phyloP scores from a whole-genome alignment of 1,140 invertebrate species.

The Centruroides sculpturatus region DNA sequence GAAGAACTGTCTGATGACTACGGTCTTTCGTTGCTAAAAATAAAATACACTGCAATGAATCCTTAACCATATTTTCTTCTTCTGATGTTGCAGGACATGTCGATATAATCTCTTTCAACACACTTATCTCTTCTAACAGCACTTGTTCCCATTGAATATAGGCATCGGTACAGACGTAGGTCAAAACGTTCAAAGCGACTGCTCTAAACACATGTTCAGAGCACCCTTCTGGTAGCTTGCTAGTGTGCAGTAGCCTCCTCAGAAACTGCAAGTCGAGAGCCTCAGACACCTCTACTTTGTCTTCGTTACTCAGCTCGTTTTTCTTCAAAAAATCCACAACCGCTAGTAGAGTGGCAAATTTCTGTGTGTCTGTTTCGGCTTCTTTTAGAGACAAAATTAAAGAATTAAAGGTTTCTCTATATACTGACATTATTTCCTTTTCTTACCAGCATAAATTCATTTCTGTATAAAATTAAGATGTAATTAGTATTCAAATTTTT shows the following conservation, averaged over 20 bases:
- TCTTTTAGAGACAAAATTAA: slow-evolving; percentile 18
- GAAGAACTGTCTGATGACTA: slow-evolving; percentile 49
- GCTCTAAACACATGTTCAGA: slow-evolving; percentile 76
- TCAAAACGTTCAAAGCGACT: slow-evolving; percentile 66
- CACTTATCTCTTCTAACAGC: slow-evolving; percentile 39
- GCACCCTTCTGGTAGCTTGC: slow-evolving; percentile 60
- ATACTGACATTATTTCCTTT: too few relatives aligned
- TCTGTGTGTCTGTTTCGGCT: slow-evolving; percentile 70
- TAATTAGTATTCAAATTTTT: too few relatives aligned
- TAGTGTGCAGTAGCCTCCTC: slow-evolving; percentile 54
- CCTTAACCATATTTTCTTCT: slow-evolving; percentile 56
- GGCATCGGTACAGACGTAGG: slow-evolving; percentile 41
- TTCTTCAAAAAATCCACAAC: slow-evolving; percentile 65
- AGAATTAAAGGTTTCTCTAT: too few relatives aligned
- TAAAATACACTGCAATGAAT: slow-evolving; percentile 68
- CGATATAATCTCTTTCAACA: slow-evolving; percentile 2
- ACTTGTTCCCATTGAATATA: slow-evolving; percentile 7
- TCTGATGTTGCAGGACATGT: slow-evolving; percentile 6
- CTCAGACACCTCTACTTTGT: slow-evolving; percentile 67
- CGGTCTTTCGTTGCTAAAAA: slow-evolving; percentile 53
- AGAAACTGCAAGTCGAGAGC: slow-evolving; percentile 74
- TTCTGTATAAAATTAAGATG: too few relatives aligned
- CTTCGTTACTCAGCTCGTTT: slow-evolving; percentile 51
- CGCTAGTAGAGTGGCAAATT: slow-evolving; percentile 77
- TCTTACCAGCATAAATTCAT: too few relatives aligned